These are phyloP conservation scores for Invenusta paracnida DNA, from an alignment of 2,888 invertebrate genomes.

Conservation along the genomic window DNA sequence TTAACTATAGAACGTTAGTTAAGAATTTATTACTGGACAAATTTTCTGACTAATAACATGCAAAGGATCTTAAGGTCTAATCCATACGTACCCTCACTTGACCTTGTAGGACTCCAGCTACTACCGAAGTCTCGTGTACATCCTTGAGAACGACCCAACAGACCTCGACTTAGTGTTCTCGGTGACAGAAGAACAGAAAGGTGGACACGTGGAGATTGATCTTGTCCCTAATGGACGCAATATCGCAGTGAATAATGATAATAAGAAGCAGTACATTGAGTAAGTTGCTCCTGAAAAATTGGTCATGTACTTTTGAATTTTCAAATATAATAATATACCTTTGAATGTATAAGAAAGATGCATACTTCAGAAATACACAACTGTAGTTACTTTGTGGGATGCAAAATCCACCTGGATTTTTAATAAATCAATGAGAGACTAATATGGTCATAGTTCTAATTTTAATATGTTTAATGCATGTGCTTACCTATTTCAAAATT, in stretches of 20 bases:
- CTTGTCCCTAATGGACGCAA: slow-evolving; percentile 41
- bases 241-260: slow-evolving; percentile 73
- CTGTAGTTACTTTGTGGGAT: neutral
- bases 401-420: too few relatives aligned
- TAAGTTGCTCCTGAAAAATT: slow-evolving; percentile 64
- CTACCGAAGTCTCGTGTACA: slow-evolving; percentile 92
- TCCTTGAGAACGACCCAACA: slow-evolving; percentile 88
- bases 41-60: too few relatives aligned
- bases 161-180: slow-evolving; percentile 88
- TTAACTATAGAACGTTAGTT: too few relatives aligned
- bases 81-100: too few relatives aligned
- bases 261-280: slow-evolving; percentile 95
- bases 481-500: neutral
- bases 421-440: too few relatives aligned
- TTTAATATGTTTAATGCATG: neutral
- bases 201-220: slow-evolving; percentile 61
- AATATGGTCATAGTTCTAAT: too few relatives aligned
- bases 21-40: too few relatives aligned
- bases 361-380: neutral
- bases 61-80: too few relatives aligned
- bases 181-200: slow-evolving; percentile 92
- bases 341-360: slow-evolving; percentile 11
- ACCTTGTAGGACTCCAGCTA: slow-evolving; percentile 81
- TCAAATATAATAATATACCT: too few relatives aligned
- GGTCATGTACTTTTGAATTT: too few relatives aligned